Conservation (phyloP, 2,888 invertebrate species). For the Dichetophora obliterata region DNA sequence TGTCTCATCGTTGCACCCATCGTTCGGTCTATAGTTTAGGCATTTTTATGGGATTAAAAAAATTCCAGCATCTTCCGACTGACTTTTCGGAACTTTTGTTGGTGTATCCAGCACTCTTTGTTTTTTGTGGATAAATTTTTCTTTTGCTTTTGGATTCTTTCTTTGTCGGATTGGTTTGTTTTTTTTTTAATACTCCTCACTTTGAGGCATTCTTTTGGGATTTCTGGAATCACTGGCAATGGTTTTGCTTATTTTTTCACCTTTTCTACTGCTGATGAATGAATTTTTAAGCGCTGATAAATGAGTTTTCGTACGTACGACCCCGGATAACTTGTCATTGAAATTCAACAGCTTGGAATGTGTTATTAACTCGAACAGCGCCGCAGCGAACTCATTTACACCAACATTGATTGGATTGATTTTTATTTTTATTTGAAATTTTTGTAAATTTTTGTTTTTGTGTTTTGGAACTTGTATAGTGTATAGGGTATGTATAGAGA, state of each 20-base stretch:
- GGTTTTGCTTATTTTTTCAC: constrained; percentile 35
- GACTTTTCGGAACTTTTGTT: constrained; percentile 25
- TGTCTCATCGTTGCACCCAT: constrained; percentile 32
- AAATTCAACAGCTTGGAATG: constrained; percentile 39
- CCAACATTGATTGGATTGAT: not conserved
- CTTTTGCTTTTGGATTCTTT: not conserved
- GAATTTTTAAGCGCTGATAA: constrained; percentile 59
- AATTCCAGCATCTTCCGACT: constrained; percentile 1
- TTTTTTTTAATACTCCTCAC: not conserved
- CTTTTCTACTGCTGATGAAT: constrained; percentile 33
- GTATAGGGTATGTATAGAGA: not conserved
- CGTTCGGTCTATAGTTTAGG: constrained; percentile 12
- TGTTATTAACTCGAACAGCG: constrained; percentile 34
- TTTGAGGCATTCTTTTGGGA: not conserved
- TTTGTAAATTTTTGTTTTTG: not conserved
- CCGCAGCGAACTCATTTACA: constrained; percentile 11
- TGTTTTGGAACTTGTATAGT: not conserved
- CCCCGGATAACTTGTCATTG: constrained; percentile 22
- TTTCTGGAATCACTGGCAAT: constrained; percentile 25
- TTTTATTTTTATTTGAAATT: constrained; percentile 23
- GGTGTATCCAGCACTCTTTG: not conserved
- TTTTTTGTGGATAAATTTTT: constrained; percentile 7
- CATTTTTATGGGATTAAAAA: constrained; percentile 16
- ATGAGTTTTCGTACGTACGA: constrained; percentile 58
- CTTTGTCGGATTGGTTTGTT: not conserved